Percentiles rank a stretch among this genome's conserved stretches.
Conservation (phyloP, 1,140 invertebrate genomes). For the Lethrus apterus region DNA sequence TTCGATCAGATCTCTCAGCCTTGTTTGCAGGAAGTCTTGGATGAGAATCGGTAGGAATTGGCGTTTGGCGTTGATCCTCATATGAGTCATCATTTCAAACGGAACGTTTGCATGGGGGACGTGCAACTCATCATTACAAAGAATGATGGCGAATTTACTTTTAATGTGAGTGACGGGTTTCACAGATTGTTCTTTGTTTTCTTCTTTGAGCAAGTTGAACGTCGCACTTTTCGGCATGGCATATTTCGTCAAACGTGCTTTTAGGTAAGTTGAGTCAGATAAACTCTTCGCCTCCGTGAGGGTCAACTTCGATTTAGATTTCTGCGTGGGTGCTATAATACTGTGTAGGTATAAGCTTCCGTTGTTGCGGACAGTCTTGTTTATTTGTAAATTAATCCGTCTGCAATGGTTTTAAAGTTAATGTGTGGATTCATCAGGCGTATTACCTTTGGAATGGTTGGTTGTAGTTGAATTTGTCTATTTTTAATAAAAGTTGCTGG, state of each 20-base stretch:
- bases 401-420: slow-evolving; percentile 20
- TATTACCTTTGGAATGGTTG: slow-evolving; percentile 31
- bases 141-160: slow-evolving; percentile 31
- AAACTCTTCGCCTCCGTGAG: slow-evolving; percentile 23
- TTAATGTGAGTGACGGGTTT: slow-evolving; percentile 36
- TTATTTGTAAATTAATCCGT: slow-evolving; percentile 25
- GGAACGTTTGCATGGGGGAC: slow-evolving; percentile 42
- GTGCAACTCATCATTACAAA: slow-evolving; percentile 35
- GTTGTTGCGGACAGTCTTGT: slow-evolving; percentile 30
- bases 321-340: slow-evolving; percentile 28
- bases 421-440: neutral
- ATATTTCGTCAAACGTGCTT: slow-evolving; percentile 34
- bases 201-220: slow-evolving; percentile 37
- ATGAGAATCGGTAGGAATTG: slow-evolving; percentile 78
- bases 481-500: slow-evolving; percentile 25
- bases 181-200: slow-evolving; percentile 18
- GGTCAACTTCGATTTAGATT: slow-evolving; percentile 13
- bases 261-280: slow-evolving; percentile 30
- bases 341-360: slow-evolving; percentile 32
- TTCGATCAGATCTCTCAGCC: slow-evolving; percentile 64
- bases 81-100: slow-evolving; percentile 49
- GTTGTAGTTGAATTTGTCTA: slow-evolving; percentile 34
- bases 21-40: slow-evolving; percentile 73
- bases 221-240: slow-evolving; percentile 31
- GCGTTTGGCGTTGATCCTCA: slow-evolving; percentile 52